Percentiles rank a stretch among this genome's conserved stretches.
Evolutionary conservation across 92 coral and sea anemone genomes (phyloP).

Genomic region (Palythoa heliodiscus): DNA sequence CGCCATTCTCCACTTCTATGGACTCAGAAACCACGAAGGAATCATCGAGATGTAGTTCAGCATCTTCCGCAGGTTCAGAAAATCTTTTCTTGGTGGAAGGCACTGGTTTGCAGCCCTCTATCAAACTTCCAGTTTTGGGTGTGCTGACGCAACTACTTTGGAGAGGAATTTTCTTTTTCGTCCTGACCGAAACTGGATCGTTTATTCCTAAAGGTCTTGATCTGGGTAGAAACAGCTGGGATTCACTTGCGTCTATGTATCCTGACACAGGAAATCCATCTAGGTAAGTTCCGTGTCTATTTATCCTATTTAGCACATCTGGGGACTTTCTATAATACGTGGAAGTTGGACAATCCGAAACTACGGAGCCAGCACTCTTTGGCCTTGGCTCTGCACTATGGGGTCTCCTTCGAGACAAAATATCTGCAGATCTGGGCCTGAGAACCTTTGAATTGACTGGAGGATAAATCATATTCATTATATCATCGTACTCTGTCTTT

Average conservation of each 20-base stretch:
- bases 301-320: constrained; percentile 29
- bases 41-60: not conserved
- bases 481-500: not conserved
- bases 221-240: constrained; percentile 29
- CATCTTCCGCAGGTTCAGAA: not conserved
- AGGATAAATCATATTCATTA: constrained; percentile 22
- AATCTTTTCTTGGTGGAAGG: not conserved
- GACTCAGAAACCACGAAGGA: not conserved
- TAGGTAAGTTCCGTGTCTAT: not conserved
- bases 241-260: constrained; percentile 27
- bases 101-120: not conserved
- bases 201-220: constrained; percentile 43
- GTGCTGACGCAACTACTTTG: not conserved
- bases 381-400: constrained; percentile 7
- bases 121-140: not conserved
- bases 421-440: constrained; percentile 22
- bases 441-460: not conserved
- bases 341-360: not conserved
- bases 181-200: constrained; percentile 28
- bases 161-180: not conserved
- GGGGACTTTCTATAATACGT: constrained; percentile 25
- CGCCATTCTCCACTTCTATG: not conserved
- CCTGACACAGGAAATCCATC: not conserved
- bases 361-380: constrained; percentile 11
- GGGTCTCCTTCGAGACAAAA: not conserved